Evolutionary conservation across 2,113 vertebrate species (phyloP), one percentile per base, ranked within the genome.

Genomic region (Scartelaos histophorus): DNA sequence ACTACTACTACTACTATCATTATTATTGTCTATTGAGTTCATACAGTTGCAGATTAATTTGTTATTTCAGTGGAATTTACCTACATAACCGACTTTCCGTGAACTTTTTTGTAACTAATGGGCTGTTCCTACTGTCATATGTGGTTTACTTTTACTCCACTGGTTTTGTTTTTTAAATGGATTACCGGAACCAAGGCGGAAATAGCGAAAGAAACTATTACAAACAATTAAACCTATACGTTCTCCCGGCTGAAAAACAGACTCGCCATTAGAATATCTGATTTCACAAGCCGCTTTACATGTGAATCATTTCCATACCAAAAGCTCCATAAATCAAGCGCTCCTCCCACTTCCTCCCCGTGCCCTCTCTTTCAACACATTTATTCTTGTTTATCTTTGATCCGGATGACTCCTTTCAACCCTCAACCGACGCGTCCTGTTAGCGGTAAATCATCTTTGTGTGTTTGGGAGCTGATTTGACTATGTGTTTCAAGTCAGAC

Each of bases 311-410:
- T 87, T 89, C 80, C 90, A 87, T 85, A 88, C 84, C 87, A 87
- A 89, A 89, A 85, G 85, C 79, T 58, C 51, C 85, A 85, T 92
- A 86, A 91, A 92, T 90, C 85, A 92, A 74, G 56, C 34, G 49
- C 29, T 62, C 79, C 86, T 88, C 75, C 78, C 82, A 87, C 84
- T 84, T 91, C 87, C 86, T 88, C 80, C 82, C 77, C 84, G 78
- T 61, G 73, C 67, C 74, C 53, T 54, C 47, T 49, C 71, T 67
- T 80, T 21, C 67, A 34, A 54, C 67, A 76, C 85, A 92, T 93
- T 91, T 92, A 92, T 90, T 90, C 83, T 83, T 92, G 92, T 93
- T 94, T 93, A 91, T 90, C 87, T 93, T 93, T 92, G 86, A 89
- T 90, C 87, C 85, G 34, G 60, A 75, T 66, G 45, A 80, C 85